A percentile compares a stretch with the other conserved stretches of the same genome.
Conservation (phyloP, 2,113 vertebrate species). For the Dromiciops gliroides region DNA sequence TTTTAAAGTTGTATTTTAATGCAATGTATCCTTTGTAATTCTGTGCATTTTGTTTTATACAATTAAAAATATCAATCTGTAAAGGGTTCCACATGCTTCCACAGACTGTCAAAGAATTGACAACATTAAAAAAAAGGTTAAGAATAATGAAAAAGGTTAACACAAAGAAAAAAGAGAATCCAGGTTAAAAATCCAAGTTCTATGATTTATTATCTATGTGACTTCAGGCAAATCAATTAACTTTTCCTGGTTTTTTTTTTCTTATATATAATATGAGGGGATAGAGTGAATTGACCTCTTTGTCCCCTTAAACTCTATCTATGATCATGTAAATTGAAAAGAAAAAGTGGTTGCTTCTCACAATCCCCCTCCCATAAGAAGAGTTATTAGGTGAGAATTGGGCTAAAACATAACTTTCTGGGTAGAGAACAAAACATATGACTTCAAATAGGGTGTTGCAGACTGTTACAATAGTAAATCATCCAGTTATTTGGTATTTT, state of each 20-base stretch:
- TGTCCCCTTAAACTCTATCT: not conserved
- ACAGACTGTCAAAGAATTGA: not conserved
- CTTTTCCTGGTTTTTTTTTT: not conserved
- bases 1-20: not conserved
- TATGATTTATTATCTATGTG: not conserved
- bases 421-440: not conserved
- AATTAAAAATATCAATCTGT: not conserved
- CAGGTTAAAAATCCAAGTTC: not conserved
- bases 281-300: not conserved
- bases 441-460: not conserved
- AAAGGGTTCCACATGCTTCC: not conserved
- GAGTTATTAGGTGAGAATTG: not conserved
- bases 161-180: not conserved
- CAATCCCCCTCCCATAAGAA: not conserved
- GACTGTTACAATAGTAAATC: constrained; percentile 1
- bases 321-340: not conserved
- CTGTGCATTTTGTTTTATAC: not conserved
- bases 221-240: not conserved
- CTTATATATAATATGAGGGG: not conserved
- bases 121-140: not conserved
- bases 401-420: not conserved
- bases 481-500: constrained; percentile 6
- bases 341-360: not conserved
- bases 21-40: not conserved
- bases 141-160: not conserved